Base-by-base conservation (phyloP, 2,797 vertebrate species). In the Vireo griseus region DNA sequence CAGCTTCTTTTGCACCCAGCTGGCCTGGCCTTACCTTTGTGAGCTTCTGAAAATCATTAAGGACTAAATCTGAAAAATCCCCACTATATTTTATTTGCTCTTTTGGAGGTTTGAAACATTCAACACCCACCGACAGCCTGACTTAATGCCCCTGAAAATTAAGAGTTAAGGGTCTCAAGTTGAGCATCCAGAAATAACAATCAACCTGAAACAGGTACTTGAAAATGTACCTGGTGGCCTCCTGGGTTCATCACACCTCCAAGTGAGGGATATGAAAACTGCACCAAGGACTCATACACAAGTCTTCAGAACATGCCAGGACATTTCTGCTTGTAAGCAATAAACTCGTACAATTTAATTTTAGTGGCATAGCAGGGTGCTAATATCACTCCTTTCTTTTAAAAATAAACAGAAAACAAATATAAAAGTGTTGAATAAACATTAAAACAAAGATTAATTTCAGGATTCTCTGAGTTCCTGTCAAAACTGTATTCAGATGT, bases 361-460 rank as follows among this genome's bases (percentile, higher is more conserved):
- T 90, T 59, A 73, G 62, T 72, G 66, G 66, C 86, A 90, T 69
- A 84, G 86, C 54, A 76, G 91, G 88, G 59, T 88, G 71, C 12
- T 94, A 76, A 57, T 94, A 96, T 40, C 54, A 58, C 25, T 88
- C 33, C 25, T 94, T 91, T 83, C 57, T 45, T 88, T 92, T 94
- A 94, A 94, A 96, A 92, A 72, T 54, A 86, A 94, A 84, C 50
- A 88, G 83, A 72, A 95, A 94, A 88, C 93, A 95, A 95, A 84
- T 59, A 84, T 24, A 61, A 85, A 90, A 88, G 62, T 92, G 83
- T 94, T 89, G 97, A 97, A 96, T 97, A 97, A 97, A 94, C 92
- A 97, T 92, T 88, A 89, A 97, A 97, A 95, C 88, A 95, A 82
- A 84, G 65, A 97, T 95, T 93, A 86, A 92, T 96, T 96, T 91